Evolutionary conservation across 2,888 invertebrate species (phyloP).

Genomic region (Chromoteleia sp.): DNA sequence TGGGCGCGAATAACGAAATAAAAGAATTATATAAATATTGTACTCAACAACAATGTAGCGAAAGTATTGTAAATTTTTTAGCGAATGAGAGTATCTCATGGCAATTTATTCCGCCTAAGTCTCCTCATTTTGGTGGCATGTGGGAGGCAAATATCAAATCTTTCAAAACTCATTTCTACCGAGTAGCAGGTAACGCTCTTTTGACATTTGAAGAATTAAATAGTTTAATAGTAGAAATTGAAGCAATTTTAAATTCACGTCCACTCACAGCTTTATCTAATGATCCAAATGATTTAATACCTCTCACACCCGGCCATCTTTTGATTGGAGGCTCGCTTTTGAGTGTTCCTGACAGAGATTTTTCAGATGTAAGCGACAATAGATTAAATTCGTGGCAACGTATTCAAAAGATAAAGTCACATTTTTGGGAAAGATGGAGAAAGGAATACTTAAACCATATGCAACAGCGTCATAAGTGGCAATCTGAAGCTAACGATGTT

Average conservation of each 20-base stretch:
- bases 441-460: conserved; percentile 62
- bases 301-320: conserved; percentile 64
- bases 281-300: conserved; percentile 58
- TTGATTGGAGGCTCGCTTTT: conserved; percentile 60
- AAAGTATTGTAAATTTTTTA: conserved; percentile 4
- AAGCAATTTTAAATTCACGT: conserved; percentile 66
- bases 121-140: conserved; percentile 75
- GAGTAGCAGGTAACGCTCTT: too few species aligned
- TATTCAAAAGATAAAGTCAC: too few species aligned
- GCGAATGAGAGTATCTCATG: conserved; percentile 63
- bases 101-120: too few species aligned
- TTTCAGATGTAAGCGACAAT: conserved; percentile 42
- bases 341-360: conserved; percentile 46
- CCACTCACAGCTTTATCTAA: conserved; percentile 58
- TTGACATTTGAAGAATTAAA: conserved; percentile 72
- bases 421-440: conserved; percentile 66
- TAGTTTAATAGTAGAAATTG: conserved; percentile 59
- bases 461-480: conserved; percentile 63
- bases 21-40: conserved; percentile 35
- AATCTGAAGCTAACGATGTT: not conserved
- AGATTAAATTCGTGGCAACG: conserved; percentile 57
- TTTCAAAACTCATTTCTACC: conserved; percentile 74
- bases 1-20: conserved; percentile 75
- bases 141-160: conserved; percentile 75
- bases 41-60: not conserved